These are phyloP conservation scores for Mustela lutreola DNA, from an alignment of 2,113 vertebrate genomes.

Conservation along the genomic window DNA sequence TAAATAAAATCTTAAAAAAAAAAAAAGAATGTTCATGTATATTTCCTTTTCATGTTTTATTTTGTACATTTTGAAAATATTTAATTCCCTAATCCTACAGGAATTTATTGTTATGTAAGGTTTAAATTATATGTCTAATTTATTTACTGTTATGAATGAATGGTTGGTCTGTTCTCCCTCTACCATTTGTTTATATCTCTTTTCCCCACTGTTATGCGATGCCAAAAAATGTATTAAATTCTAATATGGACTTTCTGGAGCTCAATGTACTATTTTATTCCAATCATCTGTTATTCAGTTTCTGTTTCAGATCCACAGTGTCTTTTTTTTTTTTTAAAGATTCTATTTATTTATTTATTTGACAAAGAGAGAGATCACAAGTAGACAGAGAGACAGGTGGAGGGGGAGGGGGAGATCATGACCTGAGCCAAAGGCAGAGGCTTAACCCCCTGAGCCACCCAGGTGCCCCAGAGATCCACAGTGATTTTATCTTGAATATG, in stretches of 20 bases:
- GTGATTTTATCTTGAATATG: neutral
- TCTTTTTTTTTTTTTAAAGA: neutral
- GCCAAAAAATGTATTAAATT: neutral
- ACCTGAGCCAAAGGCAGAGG: too few relatives aligned
- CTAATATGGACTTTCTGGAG: neutral
- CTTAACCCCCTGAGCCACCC: too few relatives aligned
- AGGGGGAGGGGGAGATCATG: too few relatives aligned
- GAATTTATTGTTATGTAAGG: neutral
- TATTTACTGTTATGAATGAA: neutral
- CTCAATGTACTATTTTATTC: neutral
- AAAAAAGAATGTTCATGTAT: neutral
- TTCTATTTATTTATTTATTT: too few relatives aligned
- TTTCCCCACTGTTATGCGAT: neutral
- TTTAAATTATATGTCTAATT: neutral
- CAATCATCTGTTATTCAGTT: neutral
- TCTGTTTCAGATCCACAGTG: neutral
- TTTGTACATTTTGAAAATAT: neutral
- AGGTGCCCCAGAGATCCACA: neutral
- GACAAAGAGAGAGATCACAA: too few relatives aligned
- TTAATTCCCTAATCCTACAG: neutral
- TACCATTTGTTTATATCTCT: neutral
- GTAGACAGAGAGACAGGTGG: too few relatives aligned
- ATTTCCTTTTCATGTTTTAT: neutral
- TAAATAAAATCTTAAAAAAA: too few relatives aligned
- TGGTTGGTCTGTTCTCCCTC: neutral